Evolutionary conservation across 2,797 vertebrate species (phyloP).

Genomic region (Pipistrellus pipistrellus): DNA sequence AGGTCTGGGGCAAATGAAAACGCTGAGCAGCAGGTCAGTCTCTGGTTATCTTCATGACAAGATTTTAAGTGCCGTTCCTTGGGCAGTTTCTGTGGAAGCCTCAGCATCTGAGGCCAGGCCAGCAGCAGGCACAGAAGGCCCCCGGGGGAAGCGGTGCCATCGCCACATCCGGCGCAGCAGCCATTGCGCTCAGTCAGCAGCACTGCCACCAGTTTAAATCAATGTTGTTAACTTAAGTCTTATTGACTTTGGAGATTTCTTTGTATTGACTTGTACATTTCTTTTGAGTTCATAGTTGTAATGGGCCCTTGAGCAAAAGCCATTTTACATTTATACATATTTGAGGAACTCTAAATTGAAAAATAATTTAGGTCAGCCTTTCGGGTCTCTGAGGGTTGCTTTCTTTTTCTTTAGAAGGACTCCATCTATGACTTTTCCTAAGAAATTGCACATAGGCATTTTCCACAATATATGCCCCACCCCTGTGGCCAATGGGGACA

Average conservation of each 20-base stretch:
- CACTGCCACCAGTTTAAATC: neutral
- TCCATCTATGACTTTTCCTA: neutral
- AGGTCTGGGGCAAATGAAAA: neutral
- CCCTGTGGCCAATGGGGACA: fast-evolving
- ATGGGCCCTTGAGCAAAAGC: neutral
- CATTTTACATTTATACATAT: neutral
- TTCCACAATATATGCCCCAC: neutral
- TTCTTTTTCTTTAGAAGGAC: neutral
- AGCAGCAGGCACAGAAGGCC: neutral
- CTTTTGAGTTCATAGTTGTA: neutral
- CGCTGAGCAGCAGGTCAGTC: neutral
- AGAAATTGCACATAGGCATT: neutral
- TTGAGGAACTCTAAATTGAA: neutral
- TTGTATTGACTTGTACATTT: neutral
- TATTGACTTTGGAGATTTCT: neutral
- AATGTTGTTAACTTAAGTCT: neutral
- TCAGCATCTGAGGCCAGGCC: no score
- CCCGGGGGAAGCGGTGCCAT: fast-evolving
- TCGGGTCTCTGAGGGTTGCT: neutral
- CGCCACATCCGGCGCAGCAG: fast-evolving
- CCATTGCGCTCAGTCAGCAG: neutral
- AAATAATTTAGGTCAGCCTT: slow-evolving; percentile 18
- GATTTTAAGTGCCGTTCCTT: no score
- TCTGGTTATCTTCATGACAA: neutral
- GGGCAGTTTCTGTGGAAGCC: no score